A percentile compares a stretch with the other conserved stretches of the same genome.
phyloP scores from a whole-genome alignment of 2,113 vertebrate genomes.

The Tachycineta bicolor region DNA sequence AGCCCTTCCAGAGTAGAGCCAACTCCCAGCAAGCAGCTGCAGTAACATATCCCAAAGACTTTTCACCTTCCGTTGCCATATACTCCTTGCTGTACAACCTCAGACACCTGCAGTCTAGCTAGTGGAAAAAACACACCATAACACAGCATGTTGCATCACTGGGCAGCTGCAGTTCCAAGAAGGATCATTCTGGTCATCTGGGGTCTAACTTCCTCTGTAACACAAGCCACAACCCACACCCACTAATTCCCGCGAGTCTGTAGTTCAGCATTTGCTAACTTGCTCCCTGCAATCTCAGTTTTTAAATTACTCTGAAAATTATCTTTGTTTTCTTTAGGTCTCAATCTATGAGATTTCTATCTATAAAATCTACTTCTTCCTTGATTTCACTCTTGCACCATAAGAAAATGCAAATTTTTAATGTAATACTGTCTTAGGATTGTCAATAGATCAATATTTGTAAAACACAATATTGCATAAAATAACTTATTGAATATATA shows the following conservation, averaged over 20 bases:
- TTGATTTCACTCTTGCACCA: neutral
- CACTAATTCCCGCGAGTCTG: neutral
- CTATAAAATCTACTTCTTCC: neutral
- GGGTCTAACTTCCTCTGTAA: neutral
- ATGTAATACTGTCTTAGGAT: neutral
- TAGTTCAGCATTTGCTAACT: neutral
- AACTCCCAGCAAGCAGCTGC: neutral
- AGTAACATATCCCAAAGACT: neutral
- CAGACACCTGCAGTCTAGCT: slow-evolving; percentile 10
- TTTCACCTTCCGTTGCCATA: neutral
- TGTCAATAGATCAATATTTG: neutral
- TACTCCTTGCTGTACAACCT: neutral
- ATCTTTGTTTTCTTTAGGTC: neutral
- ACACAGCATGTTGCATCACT: neutral
- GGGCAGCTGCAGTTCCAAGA: neutral
- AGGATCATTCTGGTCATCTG: slow-evolving; percentile 14
- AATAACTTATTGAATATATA: neutral
- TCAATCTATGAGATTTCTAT: neutral
- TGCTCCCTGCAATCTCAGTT: neutral
- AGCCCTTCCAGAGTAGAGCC: neutral
- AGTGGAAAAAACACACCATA: slow-evolving; percentile 17
- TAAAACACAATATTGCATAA: neutral
- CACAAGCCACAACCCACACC: slow-evolving; percentile 1
- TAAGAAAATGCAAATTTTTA: neutral
- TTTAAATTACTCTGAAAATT: neutral